phyloP scores from a whole-genome alignment of 2,888 invertebrate genomes.

The Andrena minutula region DNA sequence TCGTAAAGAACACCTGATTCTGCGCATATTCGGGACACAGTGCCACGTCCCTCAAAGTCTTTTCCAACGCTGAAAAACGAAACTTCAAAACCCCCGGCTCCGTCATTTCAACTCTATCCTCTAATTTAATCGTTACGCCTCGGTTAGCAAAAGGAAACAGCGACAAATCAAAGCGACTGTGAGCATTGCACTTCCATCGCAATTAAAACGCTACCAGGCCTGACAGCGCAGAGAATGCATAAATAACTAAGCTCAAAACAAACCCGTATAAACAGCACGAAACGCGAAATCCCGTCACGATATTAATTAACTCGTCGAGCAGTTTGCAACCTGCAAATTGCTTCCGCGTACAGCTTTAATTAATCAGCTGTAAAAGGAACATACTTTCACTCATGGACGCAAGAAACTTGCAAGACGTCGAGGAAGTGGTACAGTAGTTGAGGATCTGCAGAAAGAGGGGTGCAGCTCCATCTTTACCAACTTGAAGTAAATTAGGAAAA shows the following conservation, averaged over 20 bases:
- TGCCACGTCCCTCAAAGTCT: neutral
- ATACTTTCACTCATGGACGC: constrained; percentile 25
- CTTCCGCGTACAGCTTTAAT: constrained; percentile 10
- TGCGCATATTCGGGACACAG: neutral
- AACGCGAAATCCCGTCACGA: neutral
- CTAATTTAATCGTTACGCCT: constrained; percentile 13
- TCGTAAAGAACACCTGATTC: neutral
- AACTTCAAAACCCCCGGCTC: no score
- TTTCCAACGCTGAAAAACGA: neutral
- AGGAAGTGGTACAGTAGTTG: neutral
- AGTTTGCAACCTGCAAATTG: neutral
- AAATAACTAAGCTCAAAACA: neutral
- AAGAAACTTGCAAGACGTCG: neutral
- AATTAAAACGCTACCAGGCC: neutral
- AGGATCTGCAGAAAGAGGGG: no score
- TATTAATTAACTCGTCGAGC: constrained; percentile 12
- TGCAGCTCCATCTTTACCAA: no score
- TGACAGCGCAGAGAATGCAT: neutral
- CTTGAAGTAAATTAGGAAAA: no score
- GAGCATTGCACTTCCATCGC: neutral
- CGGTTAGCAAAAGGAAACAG: neutral
- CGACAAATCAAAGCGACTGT: neutral
- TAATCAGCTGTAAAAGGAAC: constrained; percentile 15
- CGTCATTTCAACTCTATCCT: no score
- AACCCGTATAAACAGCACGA: neutral